Conservation (phyloP, 2,888 invertebrate genomes). For the Cantharis flavilabris region DNA sequence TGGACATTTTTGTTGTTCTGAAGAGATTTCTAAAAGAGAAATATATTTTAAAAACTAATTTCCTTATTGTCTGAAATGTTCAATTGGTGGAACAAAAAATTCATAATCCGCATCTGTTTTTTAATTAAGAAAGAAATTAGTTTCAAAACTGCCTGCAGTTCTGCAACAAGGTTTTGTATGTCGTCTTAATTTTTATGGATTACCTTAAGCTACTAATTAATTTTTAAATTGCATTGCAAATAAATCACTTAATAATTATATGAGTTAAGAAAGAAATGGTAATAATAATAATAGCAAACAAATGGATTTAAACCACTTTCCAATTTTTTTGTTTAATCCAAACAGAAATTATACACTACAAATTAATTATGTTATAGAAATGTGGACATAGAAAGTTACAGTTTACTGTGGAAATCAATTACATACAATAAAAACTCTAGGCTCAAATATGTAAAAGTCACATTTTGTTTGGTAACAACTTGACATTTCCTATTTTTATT, state of each 20-base stretch:
- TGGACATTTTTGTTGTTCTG: slow-evolving; percentile 45
- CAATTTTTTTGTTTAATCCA: neutral
- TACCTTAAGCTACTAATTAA: neutral
- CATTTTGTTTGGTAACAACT: neutral
- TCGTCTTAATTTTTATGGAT: neutral
- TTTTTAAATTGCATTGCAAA: neutral
- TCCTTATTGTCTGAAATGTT: neutral
- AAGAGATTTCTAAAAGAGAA: neutral
- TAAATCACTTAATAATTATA: neutral
- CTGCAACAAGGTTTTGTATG: neutral
- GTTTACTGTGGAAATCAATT: neutral
- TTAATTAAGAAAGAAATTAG: neutral
- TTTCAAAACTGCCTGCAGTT: neutral
- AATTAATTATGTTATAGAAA: neutral
- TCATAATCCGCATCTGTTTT: neutral
- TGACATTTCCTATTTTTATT: neutral
- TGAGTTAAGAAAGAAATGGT: neutral
- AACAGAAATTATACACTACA: neutral
- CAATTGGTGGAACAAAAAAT: neutral
- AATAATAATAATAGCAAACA: neutral
- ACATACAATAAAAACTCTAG: neutral
- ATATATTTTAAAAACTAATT: neutral
- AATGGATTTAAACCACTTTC: neutral
- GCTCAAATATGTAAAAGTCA: neutral
- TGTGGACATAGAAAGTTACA: neutral